Conservation (phyloP, 1,140 invertebrate genomes). For the Streblospio benedicti region DNA sequence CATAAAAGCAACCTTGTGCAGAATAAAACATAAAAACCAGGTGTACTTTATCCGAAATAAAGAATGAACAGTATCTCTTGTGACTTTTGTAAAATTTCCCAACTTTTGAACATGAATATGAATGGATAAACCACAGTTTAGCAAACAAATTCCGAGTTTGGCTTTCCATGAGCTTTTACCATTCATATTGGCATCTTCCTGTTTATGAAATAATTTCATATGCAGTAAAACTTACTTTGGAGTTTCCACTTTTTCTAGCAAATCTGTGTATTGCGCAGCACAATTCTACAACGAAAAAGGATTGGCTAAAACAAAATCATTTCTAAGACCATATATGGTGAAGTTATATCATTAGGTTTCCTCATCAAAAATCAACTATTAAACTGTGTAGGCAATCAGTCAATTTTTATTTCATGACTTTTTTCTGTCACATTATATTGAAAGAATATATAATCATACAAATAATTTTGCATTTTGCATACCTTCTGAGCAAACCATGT, state of each 20-base stretch:
- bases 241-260: constrained; percentile 75
- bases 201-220: too few relatives aligned
- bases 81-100: too few relatives aligned
- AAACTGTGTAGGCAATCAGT: not conserved
- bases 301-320: not conserved
- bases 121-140: too few relatives aligned
- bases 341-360: not conserved
- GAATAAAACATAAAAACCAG: too few relatives aligned
- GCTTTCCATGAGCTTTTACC: too few relatives aligned
- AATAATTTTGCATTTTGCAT: constrained; percentile 10
- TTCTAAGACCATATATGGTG: not conserved
- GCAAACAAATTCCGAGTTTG: too few relatives aligned
- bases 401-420: not conserved
- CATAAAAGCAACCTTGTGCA: too few relatives aligned
- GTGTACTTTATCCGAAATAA: too few relatives aligned
- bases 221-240: constrained; percentile 61
- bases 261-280: constrained; percentile 73
- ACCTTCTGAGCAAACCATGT: constrained; percentile 86
- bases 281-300: constrained; percentile 55
- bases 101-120: too few relatives aligned
- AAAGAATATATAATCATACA: not conserved
- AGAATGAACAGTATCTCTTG: too few relatives aligned
- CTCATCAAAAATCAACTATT: not conserved
- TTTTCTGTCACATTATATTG: not conserved
- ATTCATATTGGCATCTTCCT: too few relatives aligned